These are phyloP conservation scores for Pseudolycoriella hygida DNA, from an alignment of 2,888 invertebrate genomes.

Conservation along the genomic window DNA sequence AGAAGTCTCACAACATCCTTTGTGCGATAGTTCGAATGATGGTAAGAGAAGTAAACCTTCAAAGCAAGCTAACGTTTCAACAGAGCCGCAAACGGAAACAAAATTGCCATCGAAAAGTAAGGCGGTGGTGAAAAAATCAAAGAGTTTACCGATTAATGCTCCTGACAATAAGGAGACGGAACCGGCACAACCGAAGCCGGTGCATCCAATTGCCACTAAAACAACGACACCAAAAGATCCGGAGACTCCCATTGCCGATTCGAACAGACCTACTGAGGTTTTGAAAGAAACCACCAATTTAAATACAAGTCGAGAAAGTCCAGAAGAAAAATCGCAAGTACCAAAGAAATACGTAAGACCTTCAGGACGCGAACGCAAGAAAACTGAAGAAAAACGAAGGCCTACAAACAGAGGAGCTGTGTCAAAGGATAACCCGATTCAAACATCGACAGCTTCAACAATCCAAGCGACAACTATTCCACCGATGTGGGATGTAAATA, in stretches of 20 bases:
- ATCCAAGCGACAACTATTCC: not conserved
- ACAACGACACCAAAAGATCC: not conserved
- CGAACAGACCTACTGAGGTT: no score
- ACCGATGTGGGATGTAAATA: slow-evolving; percentile 13
- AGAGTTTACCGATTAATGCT: slow-evolving; percentile 6
- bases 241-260: not conserved
- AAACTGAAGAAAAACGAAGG: slow-evolving; percentile 12
- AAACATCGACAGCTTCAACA: slow-evolving; percentile 7
- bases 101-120: not conserved
- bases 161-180: not conserved
- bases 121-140: slow-evolving; percentile 4
- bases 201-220: not conserved
- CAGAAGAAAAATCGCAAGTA: slow-evolving; percentile 14
- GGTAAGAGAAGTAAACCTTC: not conserved
- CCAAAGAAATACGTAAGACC: slow-evolving; percentile 25
- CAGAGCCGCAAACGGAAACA: no score
- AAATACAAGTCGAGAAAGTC: slow-evolving; percentile 11
- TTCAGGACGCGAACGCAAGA: slow-evolving; percentile 26
- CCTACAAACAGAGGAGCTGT: not conserved
- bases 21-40: not conserved
- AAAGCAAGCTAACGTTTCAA: not conserved
- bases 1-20: slow-evolving; percentile 4
- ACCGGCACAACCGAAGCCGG: not conserved
- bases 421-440: not conserved
- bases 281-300: slow-evolving; percentile 7